Percentiles rank a stretch among this genome's conserved stretches.
These are phyloP conservation scores for Acronicta aceris DNA, from an alignment of 2,888 invertebrate species.

Conservation along the genomic window DNA sequence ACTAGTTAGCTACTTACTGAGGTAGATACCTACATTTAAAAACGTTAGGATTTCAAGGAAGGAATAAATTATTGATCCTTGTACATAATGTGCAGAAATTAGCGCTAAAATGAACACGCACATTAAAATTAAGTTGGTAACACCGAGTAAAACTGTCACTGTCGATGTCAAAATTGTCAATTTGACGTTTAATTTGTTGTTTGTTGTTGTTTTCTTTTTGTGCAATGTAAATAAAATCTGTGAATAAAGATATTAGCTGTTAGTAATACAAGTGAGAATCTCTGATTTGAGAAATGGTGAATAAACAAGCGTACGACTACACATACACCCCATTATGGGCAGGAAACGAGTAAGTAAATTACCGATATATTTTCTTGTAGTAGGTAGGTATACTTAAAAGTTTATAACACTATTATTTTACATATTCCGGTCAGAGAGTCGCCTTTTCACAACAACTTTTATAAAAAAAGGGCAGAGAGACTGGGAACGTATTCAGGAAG, in stretches of 20 bases:
- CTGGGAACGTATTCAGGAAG: no score
- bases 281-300: slow-evolving; percentile 44
- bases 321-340: slow-evolving; percentile 67
- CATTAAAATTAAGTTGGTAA: slow-evolving; percentile 7
- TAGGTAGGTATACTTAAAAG: no score
- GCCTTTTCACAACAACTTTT: no score
- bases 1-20: no score
- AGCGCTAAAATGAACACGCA: neutral
- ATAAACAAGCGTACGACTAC: slow-evolving; percentile 62
- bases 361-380: neutral
- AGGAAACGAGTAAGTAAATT: slow-evolving; percentile 62
- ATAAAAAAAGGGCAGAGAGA: no score
- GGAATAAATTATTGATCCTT: no score
- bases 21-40: no score
- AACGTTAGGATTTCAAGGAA: no score
- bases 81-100: no score
- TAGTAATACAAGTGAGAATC: neutral
- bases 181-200: slow-evolving; percentile 1
- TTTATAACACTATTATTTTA: neutral
- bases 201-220: neutral
- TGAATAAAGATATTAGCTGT: no score
- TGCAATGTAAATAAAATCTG: no score
- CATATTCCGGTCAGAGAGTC: no score
- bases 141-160: neutral
- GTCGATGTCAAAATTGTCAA: neutral